These are phyloP conservation scores for Helicoverpa assulta DNA, from an alignment of 2,888 invertebrate species.

Conservation along the genomic window DNA sequence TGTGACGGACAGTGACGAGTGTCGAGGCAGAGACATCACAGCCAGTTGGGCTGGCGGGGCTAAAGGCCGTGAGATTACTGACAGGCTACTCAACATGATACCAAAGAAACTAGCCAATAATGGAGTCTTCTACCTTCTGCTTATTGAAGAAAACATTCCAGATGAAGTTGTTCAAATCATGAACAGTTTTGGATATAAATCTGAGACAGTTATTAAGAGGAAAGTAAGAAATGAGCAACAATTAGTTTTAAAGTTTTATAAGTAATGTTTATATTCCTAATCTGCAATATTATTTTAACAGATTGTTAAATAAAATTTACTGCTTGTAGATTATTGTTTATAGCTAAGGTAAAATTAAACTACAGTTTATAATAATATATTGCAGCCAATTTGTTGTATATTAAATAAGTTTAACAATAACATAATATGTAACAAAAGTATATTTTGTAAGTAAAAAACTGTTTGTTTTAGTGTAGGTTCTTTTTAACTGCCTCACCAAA, in stretches of 20 bases:
- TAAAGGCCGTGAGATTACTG: constrained; percentile 94
- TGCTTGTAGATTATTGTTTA: constrained; percentile 22
- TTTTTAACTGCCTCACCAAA: constrained; percentile 90
- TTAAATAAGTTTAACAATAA: constrained; percentile 46
- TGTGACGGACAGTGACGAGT: constrained; percentile 94
- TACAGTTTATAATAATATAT: constrained; percentile 20
- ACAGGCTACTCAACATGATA: constrained; percentile 93
- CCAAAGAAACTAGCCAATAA: constrained; percentile 92
- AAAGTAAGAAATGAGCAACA: constrained; percentile 96
- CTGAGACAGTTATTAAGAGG: constrained; percentile 92
- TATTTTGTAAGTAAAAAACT: constrained; percentile 55
- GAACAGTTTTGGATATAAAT: constrained; percentile 89
- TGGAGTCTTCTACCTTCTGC: constrained; percentile 96
- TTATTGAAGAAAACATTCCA: constrained; percentile 97
- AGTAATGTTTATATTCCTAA: constrained; percentile 51
- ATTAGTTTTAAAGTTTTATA: constrained; percentile 92
- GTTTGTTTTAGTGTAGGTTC: constrained; percentile 77
- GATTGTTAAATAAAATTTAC: constrained; percentile 2
- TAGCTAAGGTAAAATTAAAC: constrained; percentile 30
- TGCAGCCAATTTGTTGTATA: constrained; percentile 43
- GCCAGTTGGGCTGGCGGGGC: constrained; percentile 95
- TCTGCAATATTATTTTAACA: constrained; percentile 17
- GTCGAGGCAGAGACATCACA: constrained; percentile 88
- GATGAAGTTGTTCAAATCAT: constrained; percentile 92
- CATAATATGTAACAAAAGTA: constrained; percentile 59